phyloP scores from a whole-genome alignment of 1,140 invertebrate species.

The Heterodera schachtii region DNA sequence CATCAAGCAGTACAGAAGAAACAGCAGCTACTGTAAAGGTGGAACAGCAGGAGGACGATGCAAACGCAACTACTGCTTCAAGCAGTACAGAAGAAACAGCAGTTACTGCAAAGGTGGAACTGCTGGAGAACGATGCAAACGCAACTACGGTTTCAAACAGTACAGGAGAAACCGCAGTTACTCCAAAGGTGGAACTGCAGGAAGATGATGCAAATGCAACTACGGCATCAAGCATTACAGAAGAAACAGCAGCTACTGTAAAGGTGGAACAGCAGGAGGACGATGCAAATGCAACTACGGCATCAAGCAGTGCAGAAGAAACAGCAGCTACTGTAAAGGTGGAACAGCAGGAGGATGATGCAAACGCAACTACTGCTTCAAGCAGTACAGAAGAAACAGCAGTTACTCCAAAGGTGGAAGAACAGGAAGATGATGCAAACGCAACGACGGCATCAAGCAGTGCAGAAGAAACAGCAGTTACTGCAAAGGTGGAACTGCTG shows the following conservation, averaged over 20 bases:
- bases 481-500: neutral
- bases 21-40: too few species aligned
- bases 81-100: too few species aligned
- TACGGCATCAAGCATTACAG: neutral
- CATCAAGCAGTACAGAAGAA: too few species aligned
- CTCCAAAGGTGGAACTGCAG: neutral
- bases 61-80: too few species aligned
- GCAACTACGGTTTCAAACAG: too few species aligned
- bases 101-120: too few species aligned
- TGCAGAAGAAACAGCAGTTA: neutral
- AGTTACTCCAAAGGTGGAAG: neutral
- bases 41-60: too few species aligned
- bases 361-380: neutral
- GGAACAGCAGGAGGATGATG: slow-evolving; percentile 3
- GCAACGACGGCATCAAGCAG: neutral
- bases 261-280: neutral
- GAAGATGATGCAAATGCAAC: neutral
- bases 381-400: too few species aligned
- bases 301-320: neutral
- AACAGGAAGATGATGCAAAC: slow-evolving; percentile 3
- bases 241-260: neutral
- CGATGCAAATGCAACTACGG: slow-evolving; percentile 1
- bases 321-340: neutral
- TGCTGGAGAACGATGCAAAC: too few species aligned
- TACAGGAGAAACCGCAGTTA: neutral